Percentiles rank a stretch among this genome's conserved stretches.
These are phyloP conservation scores for Gerris lacustris DNA, from an alignment of 2,888 invertebrate genomes.

Conservation along the genomic window DNA sequence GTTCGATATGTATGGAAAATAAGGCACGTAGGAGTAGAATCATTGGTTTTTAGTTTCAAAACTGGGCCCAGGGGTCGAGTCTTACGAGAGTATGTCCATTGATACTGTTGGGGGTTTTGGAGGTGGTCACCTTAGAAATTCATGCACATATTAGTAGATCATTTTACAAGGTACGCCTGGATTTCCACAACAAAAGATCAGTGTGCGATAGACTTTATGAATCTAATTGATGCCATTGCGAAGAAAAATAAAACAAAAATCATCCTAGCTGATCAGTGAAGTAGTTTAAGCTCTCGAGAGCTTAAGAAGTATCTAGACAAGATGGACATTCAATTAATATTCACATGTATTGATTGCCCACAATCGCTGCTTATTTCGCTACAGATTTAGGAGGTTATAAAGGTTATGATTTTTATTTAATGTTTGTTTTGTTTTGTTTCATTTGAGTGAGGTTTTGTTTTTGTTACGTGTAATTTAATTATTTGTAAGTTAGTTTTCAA, in stretches of 20 bases:
- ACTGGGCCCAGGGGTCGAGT: conserved; percentile 27
- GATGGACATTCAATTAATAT: conserved; percentile 27
- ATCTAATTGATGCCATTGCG: conserved; percentile 27
- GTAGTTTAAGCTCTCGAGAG: conserved; percentile 33
- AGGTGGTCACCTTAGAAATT: conserved; percentile 33
- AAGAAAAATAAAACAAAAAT: conserved; percentile 28
- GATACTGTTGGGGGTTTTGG: conserved; percentile 34
- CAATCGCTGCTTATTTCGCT: too few relatives aligned
- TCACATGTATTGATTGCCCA: conserved; percentile 28
- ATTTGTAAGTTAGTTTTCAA: too few relatives aligned
- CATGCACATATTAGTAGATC: conserved; percentile 33
- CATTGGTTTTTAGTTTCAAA: conserved; percentile 28
- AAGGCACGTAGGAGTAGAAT: conserved; percentile 25
- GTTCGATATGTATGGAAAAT: conserved; percentile 25
- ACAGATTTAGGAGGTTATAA: too few relatives aligned
- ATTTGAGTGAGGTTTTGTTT: too few relatives aligned
- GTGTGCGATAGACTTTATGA: conserved; percentile 32
- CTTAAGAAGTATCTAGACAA: conserved; percentile 31
- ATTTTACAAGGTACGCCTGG: conserved; percentile 33
- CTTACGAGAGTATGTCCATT: conserved; percentile 33
- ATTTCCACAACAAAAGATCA: conserved; percentile 32
- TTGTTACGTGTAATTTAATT: too few relatives aligned
- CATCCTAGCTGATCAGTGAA: conserved; percentile 33
- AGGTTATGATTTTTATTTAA: conserved; percentile 27
- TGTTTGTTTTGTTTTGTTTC: too few relatives aligned